These are phyloP conservation scores for Argyrosomus regius DNA, from an alignment of 2,797 vertebrate genomes.

Conservation along the genomic window DNA sequence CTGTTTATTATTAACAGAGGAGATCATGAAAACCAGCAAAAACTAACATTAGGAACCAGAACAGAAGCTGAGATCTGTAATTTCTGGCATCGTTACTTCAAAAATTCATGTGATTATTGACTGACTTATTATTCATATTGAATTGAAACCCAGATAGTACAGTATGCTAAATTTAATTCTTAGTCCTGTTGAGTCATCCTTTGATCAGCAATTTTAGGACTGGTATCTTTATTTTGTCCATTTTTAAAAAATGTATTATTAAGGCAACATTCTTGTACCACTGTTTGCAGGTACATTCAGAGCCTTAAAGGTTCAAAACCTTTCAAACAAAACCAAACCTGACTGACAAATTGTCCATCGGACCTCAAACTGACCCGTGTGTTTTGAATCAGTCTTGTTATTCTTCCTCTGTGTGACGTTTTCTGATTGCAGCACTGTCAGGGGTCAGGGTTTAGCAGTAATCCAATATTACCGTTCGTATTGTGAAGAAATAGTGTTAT, in stretches of 20 bases:
- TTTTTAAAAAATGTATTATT: background rate
- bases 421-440: constrained; percentile 20
- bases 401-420: constrained; percentile 24
- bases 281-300: background rate
- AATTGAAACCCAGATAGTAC: background rate
- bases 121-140: background rate
- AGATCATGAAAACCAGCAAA: background rate
- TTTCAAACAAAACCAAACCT: background rate
- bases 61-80: background rate
- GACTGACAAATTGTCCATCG: background rate
- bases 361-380: constrained; percentile 17
- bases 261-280: background rate
- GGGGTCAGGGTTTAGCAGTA: constrained; percentile 30
- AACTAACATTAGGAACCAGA: background rate
- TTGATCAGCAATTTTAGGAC: background rate
- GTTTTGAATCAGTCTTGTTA: constrained; percentile 19
- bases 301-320: background rate
- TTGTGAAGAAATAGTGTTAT: constrained; percentile 27
- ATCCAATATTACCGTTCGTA: constrained; percentile 24
- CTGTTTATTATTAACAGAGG: background rate
- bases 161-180: no score
- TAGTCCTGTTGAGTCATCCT: background rate
- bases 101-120: background rate
- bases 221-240: background rate
- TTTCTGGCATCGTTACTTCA: background rate